Base-by-base conservation (phyloP, 1,140 invertebrate genomes). In the Drosophila jambulina region DNA sequence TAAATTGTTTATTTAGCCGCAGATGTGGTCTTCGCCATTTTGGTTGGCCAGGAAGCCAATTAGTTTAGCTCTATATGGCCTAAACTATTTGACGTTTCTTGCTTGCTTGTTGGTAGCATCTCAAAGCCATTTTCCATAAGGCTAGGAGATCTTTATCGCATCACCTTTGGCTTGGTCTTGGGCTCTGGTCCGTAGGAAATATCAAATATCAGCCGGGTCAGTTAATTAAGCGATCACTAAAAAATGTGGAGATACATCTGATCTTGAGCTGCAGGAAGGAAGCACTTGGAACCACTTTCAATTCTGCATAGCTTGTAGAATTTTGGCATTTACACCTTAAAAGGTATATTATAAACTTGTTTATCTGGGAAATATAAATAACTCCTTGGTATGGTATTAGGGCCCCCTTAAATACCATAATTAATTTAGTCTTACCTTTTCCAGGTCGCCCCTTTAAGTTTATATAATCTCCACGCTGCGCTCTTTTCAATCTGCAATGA, bases 1-100 rank as follows among this genome's bases (percentile, higher is more conserved):
- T 88, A 84, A 90, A 88, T 90, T 88, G 84, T 90, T 84, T 78
- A 83, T 88, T 70, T 74, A 74, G 76, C 48, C 42, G 51, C 13
- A 54, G 58, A 83, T 75, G 84, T 75, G 58, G 83, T 88, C 62
- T 84, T 87, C 48, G 43, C 84, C 84, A 80, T 75, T 84, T 88
- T 21, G 17, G 62, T 63, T 45, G 40, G 27, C 48, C 58, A 84
- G 84, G 85, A 90, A 90, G 84, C 80, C 87, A 88, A 88, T 88
- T 88, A 90, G 84, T 81, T 90, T 84, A 71, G 53, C 84, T 83
- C 29, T 81, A 71, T 84, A 75, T 56, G 85, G 84, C 78, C 54
- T 77, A 88, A 88, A 88, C 84, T 90, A 88, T 88, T 79, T 76
- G 81, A 88, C 75, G 62, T 69, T 54, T 59, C 56, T 49, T 51